A percentile compares a stretch with the other conserved stretches of the same genome.
Conservation (phyloP, 2,113 vertebrate genomes). For the Prietella phreatophila region DNA sequence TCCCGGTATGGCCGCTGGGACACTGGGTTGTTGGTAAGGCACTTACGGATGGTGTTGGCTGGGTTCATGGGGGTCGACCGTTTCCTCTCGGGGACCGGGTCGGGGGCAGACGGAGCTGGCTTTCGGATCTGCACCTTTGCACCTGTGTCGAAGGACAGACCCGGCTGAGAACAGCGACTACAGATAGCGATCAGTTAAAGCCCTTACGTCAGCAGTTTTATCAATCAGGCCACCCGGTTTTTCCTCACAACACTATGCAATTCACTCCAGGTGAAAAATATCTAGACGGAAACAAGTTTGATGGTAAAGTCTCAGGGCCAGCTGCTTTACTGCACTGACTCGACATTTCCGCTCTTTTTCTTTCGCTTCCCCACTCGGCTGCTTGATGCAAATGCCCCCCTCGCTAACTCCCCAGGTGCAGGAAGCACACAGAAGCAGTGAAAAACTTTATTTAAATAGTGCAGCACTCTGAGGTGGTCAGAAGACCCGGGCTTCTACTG, state of each 20-base stretch:
- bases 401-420: slow-evolving; percentile 36
- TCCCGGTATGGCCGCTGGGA: slow-evolving; percentile 82
- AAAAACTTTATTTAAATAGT: slow-evolving; percentile 25
- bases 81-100: slow-evolving; percentile 82
- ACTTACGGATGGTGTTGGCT: slow-evolving; percentile 80
- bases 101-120: slow-evolving; percentile 73
- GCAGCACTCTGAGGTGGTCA: slow-evolving; percentile 22
- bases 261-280: neutral
- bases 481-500: neutral
- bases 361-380: slow-evolving; percentile 62
- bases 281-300: neutral
- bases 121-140: slow-evolving; percentile 81
- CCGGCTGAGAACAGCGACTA: slow-evolving; percentile 6
- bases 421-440: slow-evolving; percentile 37
- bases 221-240: too few relatives aligned
- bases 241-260: neutral
- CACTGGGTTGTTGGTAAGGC: slow-evolving; percentile 71
- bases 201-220: neutral
- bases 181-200: neutral
- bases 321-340: slow-evolving; percentile 54
- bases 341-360: slow-evolving; percentile 49
- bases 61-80: slow-evolving; percentile 85
- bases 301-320: slow-evolving; percentile 42
- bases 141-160: slow-evolving; percentile 63
- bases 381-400: slow-evolving; percentile 61